A percentile compares a stretch with the other conserved stretches of the same genome.
These are phyloP conservation scores for Melanerpes aurifrons DNA, from an alignment of 2,113 vertebrate species.

Conservation along the genomic window DNA sequence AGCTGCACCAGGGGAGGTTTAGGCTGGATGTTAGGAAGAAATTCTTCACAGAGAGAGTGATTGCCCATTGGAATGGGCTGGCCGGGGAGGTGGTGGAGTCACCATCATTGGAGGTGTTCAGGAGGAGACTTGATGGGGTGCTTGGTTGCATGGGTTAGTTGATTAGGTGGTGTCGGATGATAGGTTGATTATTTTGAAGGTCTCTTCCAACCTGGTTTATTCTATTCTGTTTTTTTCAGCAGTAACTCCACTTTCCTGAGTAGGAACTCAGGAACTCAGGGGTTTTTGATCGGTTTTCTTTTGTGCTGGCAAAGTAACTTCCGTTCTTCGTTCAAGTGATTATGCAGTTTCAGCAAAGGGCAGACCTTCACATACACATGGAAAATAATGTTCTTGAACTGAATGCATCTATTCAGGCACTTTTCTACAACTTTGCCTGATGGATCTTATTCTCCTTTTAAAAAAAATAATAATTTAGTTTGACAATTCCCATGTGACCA, in stretches of 20 bases:
- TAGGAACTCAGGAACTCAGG: not conserved
- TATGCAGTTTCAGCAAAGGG: not conserved
- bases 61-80: too few relatives aligned
- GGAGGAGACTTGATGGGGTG: too few relatives aligned
- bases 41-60: too few relatives aligned
- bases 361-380: not conserved
- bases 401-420: constrained; percentile 15
- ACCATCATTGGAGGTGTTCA: too few relatives aligned
- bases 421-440: constrained; percentile 1
- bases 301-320: not conserved
- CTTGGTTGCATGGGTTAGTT: too few relatives aligned
- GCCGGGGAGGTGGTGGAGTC: too few relatives aligned
- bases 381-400: constrained; percentile 37
- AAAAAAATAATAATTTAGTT: not conserved
- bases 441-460: not conserved
- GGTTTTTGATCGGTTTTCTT: not conserved
- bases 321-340: not conserved
- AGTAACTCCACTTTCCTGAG: not conserved
- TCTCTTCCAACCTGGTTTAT: too few relatives aligned
- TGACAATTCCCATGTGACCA: not conserved
- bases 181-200: too few relatives aligned
- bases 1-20: too few relatives aligned
- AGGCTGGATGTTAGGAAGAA: too few relatives aligned
- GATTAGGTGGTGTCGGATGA: too few relatives aligned
- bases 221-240: not conserved